Evolutionary conservation across 2,113 vertebrate species (phyloP).

Genomic region (Pithys albifrons): DNA sequence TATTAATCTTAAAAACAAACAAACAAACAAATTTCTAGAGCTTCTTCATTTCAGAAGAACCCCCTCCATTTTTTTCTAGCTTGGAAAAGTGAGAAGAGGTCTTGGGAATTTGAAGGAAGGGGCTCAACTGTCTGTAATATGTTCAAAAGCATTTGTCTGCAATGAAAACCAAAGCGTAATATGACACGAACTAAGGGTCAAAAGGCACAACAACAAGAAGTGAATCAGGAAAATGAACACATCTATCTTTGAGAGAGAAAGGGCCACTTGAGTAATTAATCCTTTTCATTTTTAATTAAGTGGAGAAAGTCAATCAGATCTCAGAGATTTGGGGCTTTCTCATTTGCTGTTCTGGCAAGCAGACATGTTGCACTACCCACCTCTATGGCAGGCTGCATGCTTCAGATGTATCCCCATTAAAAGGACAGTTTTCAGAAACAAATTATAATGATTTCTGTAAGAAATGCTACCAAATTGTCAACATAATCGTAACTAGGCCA

Average conservation of each 20-base stretch:
- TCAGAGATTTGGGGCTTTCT: background rate
- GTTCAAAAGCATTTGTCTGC: background rate
- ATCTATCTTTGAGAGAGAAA: background rate
- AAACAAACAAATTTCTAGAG: background rate
- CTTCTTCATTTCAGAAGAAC: background rate
- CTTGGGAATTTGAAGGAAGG: background rate
- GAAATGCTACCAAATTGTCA: background rate
- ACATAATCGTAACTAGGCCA: accelerated
- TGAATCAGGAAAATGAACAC: background rate
- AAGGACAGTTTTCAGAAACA: background rate
- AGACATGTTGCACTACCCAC: background rate
- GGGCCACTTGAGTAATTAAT: background rate
- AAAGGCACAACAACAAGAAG: background rate
- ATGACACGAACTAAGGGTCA: background rate
- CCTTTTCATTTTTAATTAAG: background rate
- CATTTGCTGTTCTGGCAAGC: background rate
- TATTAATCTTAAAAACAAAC: background rate
- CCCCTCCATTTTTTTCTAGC: background rate
- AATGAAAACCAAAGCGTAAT: background rate
- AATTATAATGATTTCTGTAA: background rate
- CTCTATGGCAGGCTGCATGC: background rate
- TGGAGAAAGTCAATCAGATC: background rate
- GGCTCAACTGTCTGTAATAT: background rate
- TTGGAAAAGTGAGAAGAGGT: background rate
- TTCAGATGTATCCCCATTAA: background rate